Evolutionary conservation across 92 coral and sea anemone genomes (phyloP).

Genomic region (Nematostella vectensis): DNA sequence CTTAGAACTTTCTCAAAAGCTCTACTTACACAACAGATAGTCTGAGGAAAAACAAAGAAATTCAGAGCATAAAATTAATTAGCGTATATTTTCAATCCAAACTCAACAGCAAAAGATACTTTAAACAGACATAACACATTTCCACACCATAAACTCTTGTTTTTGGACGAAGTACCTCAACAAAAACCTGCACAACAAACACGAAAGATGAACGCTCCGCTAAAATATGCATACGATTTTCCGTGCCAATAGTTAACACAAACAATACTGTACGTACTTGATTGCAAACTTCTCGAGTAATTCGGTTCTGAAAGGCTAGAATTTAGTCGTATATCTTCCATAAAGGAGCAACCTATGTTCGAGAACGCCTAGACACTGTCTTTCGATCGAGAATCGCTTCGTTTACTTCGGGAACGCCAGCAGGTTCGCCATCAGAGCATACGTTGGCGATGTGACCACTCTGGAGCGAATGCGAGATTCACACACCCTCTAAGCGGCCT

Average conservation of each 20-base stretch:
- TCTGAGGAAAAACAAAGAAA: constrained; percentile 56
- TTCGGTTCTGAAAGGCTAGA: constrained; percentile 57
- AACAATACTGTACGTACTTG: constrained; percentile 90
- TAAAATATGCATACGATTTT: constrained; percentile 98
- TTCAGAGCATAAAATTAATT: neutral
- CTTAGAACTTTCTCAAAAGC: constrained; percentile 17
- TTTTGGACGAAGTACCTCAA: constrained; percentile 16
- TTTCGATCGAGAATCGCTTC: constrained; percentile 4
- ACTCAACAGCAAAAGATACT: constrained; percentile 52
- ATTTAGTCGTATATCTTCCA: constrained; percentile 73
- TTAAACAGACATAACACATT: constrained; percentile 64
- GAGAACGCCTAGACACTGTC: constrained; percentile 18
- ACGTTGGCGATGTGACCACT: constrained; percentile 92
- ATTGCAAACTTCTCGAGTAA: constrained; percentile 67
- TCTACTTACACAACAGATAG: constrained; percentile 56
- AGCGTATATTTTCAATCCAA: neutral
- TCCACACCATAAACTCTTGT: constrained; percentile 25
- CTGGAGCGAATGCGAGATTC: constrained; percentile 95
- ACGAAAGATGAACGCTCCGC: constrained; percentile 74
- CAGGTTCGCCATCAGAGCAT: constrained; percentile 88
- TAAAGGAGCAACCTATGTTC: constrained; percentile 31
- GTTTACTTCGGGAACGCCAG: constrained; percentile 34
- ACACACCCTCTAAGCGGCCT: constrained; percentile 98
- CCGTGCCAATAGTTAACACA: constrained; percentile 97
- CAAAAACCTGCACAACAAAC: constrained; percentile 33